Conservation (phyloP, 2,888 invertebrate species). For the Folsomia candida region DNA sequence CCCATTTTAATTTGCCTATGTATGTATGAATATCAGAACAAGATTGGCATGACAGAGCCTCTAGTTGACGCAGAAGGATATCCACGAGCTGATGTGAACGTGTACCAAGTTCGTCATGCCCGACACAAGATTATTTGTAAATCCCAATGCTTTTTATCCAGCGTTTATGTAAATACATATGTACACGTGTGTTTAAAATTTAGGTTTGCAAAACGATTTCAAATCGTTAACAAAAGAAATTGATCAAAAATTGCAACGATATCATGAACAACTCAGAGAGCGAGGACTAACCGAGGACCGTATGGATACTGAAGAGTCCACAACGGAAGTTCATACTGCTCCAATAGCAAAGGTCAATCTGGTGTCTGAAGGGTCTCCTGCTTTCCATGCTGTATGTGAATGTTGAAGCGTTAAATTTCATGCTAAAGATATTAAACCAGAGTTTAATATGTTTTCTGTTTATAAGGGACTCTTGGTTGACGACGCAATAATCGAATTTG, state of each 20-base stretch:
- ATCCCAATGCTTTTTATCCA: conserved; percentile 52
- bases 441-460: conserved; percentile 28
- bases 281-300: conserved; percentile 22
- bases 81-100: conserved; percentile 84
- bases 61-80: conserved; percentile 83
- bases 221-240: conserved; percentile 79
- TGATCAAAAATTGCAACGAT: conserved; percentile 69
- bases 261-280: conserved; percentile 58
- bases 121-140: conserved; percentile 84
- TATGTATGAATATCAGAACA: conserved; percentile 67
- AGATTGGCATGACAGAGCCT: conserved; percentile 79
- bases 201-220: conserved; percentile 85
- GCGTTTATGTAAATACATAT: background rate
- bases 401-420: background rate
- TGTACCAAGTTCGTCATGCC: conserved; percentile 85
- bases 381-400: conserved; percentile 71
- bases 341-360: conserved; percentile 70
- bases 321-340: background rate
- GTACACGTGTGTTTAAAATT: conserved; percentile 14
- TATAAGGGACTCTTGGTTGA: conserved; percentile 66
- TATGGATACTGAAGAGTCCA: conserved; percentile 16
- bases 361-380: conserved; percentile 75
- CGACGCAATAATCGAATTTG: conserved; percentile 74
- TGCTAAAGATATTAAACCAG: background rate
- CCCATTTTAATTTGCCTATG: conserved; percentile 31